phyloP scores from a whole-genome alignment of 2,797 vertebrate species.

The Paedocypris micromegethes region DNA sequence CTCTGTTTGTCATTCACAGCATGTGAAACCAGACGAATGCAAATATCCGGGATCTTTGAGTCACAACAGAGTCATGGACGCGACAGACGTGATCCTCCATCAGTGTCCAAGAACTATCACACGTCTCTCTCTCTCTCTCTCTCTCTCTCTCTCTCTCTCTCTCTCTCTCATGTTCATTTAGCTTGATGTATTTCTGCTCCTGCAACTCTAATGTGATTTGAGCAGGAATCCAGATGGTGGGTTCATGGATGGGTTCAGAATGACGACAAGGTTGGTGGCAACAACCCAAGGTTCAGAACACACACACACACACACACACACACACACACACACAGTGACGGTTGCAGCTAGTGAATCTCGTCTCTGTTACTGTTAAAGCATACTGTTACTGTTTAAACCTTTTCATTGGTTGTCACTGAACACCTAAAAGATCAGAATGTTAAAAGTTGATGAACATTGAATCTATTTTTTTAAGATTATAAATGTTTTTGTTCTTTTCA shows the following conservation, averaged over 20 bases:
- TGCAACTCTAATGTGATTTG: conserved; percentile 81
- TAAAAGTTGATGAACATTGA: too few species aligned
- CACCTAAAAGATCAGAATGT: too few species aligned
- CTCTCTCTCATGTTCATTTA: conserved; percentile 75
- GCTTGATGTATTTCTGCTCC: conserved; percentile 75
- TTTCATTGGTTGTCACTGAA: too few species aligned
- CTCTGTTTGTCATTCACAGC: not conserved
- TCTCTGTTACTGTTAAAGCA: too few species aligned
- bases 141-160: conserved; percentile 62
- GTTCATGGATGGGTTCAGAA: conserved; percentile 75
- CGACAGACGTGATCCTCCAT: not conserved
- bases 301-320: conserved; percentile 48
- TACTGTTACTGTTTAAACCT: too few species aligned
- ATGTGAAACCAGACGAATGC: not conserved
- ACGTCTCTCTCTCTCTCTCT: conserved; percentile 51
- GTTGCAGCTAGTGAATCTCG: too few species aligned
- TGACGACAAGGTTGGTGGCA: conserved; percentile 70
- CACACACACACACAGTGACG: conserved; percentile 42
- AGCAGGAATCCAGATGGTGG: conserved; percentile 77
- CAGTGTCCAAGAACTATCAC: conserved; percentile 2
- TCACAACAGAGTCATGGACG: not conserved
- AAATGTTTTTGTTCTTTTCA: too few species aligned
- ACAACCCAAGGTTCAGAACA: conserved; percentile 68
- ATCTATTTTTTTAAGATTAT: too few species aligned
- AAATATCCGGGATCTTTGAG: not conserved